A percentile compares a stretch with the other conserved stretches of the same genome.
Evolutionary conservation across 2,113 vertebrate species (phyloP).

Genomic region (Meleagris gallopavo): DNA sequence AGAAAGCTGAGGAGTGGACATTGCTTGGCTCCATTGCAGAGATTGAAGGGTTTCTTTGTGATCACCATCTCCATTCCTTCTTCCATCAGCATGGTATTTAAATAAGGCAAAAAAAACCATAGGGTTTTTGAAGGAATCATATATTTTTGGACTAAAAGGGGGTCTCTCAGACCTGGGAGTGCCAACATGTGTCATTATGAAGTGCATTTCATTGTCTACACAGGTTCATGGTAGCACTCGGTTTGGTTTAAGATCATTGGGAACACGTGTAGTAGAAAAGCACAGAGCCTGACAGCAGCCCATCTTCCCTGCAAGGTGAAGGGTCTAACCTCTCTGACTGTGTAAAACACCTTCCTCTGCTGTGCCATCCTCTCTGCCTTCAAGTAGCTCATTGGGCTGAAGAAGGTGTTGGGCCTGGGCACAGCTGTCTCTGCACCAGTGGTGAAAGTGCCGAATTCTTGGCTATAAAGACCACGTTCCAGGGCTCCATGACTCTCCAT

Average conservation of each 20-base stretch:
- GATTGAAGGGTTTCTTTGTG: neutral
- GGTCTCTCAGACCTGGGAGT: neutral
- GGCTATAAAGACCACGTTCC: neutral
- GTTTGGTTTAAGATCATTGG: neutral
- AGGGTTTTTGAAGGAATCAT: neutral
- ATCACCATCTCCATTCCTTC: neutral
- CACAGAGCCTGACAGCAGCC: neutral
- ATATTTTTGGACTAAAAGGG: neutral
- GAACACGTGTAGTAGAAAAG: neutral
- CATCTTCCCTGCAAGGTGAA: neutral
- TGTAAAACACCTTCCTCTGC: accelerated
- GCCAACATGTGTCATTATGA: neutral
- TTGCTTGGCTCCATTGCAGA: neutral
- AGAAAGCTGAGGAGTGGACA: neutral
- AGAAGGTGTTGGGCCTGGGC: neutral
- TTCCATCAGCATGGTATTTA: neutral
- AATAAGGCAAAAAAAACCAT: neutral
- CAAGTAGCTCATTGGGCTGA: accelerated
- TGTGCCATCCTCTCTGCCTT: neutral
- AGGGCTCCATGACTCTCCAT: neutral
- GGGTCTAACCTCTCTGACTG: neutral
- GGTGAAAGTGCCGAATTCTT: neutral
- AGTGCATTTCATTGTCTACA: neutral
- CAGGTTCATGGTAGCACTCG: neutral
- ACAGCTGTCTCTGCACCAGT: neutral